Percentiles rank a stretch among this genome's conserved stretches.
Conservation (phyloP, 2,113 vertebrate genomes). For the Bubalus kerabau region DNA sequence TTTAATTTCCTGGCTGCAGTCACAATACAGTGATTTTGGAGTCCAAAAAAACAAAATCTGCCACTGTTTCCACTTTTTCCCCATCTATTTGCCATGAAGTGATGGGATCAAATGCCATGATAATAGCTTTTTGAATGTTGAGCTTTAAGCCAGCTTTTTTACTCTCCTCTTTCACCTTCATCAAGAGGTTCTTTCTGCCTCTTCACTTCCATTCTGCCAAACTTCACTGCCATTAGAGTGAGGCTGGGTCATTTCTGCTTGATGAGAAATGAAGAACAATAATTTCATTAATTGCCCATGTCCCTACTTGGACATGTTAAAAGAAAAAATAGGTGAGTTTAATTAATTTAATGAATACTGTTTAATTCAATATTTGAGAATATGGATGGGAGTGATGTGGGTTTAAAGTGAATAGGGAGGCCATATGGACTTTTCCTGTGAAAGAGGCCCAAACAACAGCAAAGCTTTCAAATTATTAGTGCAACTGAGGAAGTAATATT, state of each 20-base stretch:
- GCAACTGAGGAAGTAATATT: neutral
- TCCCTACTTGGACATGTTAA: neutral
- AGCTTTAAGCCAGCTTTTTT: neutral
- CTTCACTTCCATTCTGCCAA: neutral
- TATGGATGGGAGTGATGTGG: neutral
- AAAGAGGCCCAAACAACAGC: neutral
- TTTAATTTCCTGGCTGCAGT: neutral
- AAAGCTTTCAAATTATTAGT: neutral
- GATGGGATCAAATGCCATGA: neutral
- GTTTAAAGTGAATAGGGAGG: neutral
- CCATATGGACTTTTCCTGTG: neutral
- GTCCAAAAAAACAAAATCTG: neutral
- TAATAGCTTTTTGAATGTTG: neutral
- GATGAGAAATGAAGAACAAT: slow-evolving; percentile 3
- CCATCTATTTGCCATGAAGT: neutral
- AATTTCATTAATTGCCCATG: neutral
- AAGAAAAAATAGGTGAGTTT: neutral
- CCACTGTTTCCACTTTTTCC: neutral
- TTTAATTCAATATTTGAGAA: slow-evolving; percentile 28
- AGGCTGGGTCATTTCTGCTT: neutral
- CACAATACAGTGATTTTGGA: neutral
- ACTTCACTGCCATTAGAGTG: neutral
- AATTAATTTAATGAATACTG: slow-evolving; percentile 4
- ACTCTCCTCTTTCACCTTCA: neutral
- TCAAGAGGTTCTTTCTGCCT: neutral